Evolutionary conservation across 1,140 invertebrate genomes (phyloP).

Genomic region (Neuroterus valhalla): DNA sequence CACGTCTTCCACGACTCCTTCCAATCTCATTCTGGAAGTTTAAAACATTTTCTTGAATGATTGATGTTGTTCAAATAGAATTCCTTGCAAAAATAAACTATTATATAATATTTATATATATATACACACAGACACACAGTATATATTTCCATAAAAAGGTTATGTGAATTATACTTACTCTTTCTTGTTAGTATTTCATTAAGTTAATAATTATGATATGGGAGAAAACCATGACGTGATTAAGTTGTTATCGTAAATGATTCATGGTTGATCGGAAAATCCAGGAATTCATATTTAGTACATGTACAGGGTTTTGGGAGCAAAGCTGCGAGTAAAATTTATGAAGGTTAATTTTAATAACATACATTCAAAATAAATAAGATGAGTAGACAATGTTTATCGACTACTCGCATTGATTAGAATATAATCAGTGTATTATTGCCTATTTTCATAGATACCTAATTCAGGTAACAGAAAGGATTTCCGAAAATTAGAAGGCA

Average conservation of each 20-base stretch:
- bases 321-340: slow-evolving; percentile 4
- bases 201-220: slow-evolving; percentile 29
- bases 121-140: no score
- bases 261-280: not conserved
- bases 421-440: no score
- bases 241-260: slow-evolving; percentile 3
- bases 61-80: not conserved
- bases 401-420: no score
- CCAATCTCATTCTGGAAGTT: slow-evolving; percentile 40
- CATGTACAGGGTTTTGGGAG: slow-evolving; percentile 52
- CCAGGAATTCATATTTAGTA: slow-evolving; percentile 39
- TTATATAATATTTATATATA: no score
- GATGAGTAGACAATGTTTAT: no score
- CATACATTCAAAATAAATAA: not conserved
- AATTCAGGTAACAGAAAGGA: no score
- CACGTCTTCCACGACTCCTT: slow-evolving; percentile 36
- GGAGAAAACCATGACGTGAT: slow-evolving; percentile 4
- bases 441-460: no score
- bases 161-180: slow-evolving; percentile 29
- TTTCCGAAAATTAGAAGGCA: no score
- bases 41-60: slow-evolving; percentile 1
- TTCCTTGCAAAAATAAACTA: not conserved
- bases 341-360: not conserved
- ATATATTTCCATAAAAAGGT: no score
- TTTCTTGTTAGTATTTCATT: slow-evolving; percentile 1